These are phyloP conservation scores for Epinephelus fuscoguttatus DNA, from an alignment of 2,113 vertebrate genomes.

Conservation along the genomic window DNA sequence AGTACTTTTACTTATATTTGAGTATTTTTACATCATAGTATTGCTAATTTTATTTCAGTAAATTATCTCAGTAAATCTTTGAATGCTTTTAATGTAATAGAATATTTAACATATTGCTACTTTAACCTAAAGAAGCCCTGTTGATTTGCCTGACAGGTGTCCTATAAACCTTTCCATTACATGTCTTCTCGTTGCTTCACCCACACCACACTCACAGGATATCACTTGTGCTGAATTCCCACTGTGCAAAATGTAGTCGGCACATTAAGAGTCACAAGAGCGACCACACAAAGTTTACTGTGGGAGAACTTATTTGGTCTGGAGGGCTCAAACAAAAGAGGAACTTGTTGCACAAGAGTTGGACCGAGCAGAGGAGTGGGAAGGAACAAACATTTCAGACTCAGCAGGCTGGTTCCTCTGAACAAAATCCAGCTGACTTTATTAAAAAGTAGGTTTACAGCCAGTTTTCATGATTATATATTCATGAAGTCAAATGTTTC, in stretches of 20 bases:
- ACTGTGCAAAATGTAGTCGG: not conserved
- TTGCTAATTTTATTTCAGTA: too few relatives aligned
- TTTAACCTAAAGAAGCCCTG: not conserved
- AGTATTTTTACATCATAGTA: too few relatives aligned
- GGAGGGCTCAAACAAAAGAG: slow-evolving; percentile 54
- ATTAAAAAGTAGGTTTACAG: slow-evolving; percentile 8
- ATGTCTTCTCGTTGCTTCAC: not conserved
- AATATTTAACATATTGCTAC: not conserved
- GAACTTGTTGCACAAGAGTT: slow-evolving; percentile 60
- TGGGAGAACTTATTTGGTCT: slow-evolving; percentile 39
- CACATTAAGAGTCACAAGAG: slow-evolving; percentile 42
- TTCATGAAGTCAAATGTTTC: not conserved
- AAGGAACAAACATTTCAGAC: slow-evolving; percentile 55
- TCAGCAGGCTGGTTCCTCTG: slow-evolving; percentile 62
- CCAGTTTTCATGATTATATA: not conserved
- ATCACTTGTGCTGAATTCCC: not conserved
- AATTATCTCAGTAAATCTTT: too few relatives aligned
- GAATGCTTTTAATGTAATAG: not conserved
- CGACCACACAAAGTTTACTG: slow-evolving; percentile 13
- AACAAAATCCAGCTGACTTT: slow-evolving; percentile 21
- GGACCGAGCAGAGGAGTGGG: slow-evolving; percentile 14
- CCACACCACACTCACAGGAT: not conserved
- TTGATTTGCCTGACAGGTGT: not conserved
- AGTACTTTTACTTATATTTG: too few relatives aligned
- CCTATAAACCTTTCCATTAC: not conserved